phyloP scores from a whole-genome alignment of 2,888 invertebrate genomes.

The Rotaria magnacalcarata region DNA sequence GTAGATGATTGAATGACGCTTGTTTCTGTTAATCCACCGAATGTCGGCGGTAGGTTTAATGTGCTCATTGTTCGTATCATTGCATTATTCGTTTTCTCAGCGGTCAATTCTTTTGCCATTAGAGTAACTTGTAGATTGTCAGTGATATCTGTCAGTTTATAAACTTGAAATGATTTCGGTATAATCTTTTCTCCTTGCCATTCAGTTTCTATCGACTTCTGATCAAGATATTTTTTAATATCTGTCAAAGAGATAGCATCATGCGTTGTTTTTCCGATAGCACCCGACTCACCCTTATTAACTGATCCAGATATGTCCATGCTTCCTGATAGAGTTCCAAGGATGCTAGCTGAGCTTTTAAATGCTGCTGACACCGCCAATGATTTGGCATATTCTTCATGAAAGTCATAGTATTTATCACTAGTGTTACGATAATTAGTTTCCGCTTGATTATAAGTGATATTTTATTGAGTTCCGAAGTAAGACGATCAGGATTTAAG shows the following conservation, averaged over 20 bases:
- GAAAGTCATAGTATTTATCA: neutral
- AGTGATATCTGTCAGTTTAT: neutral
- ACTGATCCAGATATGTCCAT: neutral
- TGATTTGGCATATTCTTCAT: neutral
- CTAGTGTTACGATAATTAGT: neutral
- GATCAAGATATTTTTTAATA: neutral
- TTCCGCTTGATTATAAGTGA: neutral
- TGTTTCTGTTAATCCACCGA: neutral
- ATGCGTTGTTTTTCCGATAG: neutral
- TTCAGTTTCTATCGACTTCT: neutral
- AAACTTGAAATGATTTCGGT: slow-evolving; percentile 19
- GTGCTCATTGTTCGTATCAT: neutral
- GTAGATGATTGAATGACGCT: neutral
- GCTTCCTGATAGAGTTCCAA: neutral
- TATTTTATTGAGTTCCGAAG: neutral
- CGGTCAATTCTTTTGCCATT: neutral
- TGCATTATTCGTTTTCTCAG: neutral
- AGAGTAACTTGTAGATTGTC: neutral
- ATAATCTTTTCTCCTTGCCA: neutral
- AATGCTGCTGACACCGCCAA: neutral
- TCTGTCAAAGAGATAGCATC: neutral
- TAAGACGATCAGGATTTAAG: slow-evolving; percentile 4
- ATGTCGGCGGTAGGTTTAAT: neutral
- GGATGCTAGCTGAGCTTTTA: neutral
- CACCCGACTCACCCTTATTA: neutral